Percentiles rank a stretch among this genome's conserved stretches.
phyloP scores from a whole-genome alignment of 2,888 invertebrate species.

The Biston betularia region DNA sequence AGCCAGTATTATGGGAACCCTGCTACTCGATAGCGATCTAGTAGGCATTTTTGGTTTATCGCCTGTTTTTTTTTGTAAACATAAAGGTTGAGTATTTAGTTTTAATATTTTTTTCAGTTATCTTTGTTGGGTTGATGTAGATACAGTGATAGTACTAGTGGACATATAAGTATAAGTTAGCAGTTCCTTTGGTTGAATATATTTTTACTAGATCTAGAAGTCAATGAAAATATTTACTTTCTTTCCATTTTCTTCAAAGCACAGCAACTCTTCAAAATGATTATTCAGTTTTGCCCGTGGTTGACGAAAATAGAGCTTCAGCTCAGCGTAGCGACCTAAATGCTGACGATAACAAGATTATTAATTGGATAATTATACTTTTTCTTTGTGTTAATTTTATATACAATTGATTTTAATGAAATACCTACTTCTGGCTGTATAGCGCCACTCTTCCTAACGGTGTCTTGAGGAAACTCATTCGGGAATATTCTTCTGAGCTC shows the following conservation, averaged over 20 bases:
- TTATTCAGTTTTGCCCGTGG: slow-evolving; percentile 69
- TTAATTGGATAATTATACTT: neutral
- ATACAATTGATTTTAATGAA: neutral
- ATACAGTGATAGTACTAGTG: neutral
- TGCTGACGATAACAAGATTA: slow-evolving; percentile 56
- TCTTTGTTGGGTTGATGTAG: no score
- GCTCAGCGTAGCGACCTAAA: slow-evolving; percentile 72
- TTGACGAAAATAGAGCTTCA: slow-evolving; percentile 67
- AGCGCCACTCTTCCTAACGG: slow-evolving; percentile 69
- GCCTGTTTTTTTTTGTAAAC: no score
- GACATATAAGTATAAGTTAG: neutral
- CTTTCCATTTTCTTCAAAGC: slow-evolving; percentile 61
- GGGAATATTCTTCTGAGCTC: slow-evolving; percentile 77
- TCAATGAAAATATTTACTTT: slow-evolving; percentile 59
- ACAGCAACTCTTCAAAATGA: slow-evolving; percentile 77
- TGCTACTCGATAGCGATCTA: no score
- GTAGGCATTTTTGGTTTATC: no score
- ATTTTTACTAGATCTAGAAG: neutral
- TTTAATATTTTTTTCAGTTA: no score
- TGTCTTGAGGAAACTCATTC: slow-evolving; percentile 76
- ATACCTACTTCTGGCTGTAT: slow-evolving; percentile 69
- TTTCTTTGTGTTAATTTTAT: no score
- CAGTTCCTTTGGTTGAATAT: neutral
- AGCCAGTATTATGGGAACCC: no score
- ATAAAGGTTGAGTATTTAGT: no score